Evolutionary conservation across 2,113 vertebrate genomes (phyloP).

Genomic region (Illadopsis cleaveri): DNA sequence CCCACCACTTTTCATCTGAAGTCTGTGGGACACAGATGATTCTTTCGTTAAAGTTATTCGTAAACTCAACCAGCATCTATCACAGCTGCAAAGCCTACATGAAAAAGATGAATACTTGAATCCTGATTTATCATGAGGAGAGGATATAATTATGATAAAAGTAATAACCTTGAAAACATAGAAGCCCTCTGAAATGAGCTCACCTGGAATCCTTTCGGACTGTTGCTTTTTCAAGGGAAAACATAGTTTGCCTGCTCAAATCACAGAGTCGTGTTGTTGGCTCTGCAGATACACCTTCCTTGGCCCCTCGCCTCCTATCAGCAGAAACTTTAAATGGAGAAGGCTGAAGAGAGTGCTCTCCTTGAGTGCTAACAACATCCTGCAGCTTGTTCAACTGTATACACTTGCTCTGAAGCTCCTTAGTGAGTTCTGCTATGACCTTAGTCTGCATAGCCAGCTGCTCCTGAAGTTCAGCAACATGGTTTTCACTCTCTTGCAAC

Average conservation of each 20-base stretch:
- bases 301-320: constrained; percentile 85
- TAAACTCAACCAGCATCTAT: not conserved
- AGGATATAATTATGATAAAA: not conserved
- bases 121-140: not conserved
- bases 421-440: constrained; percentile 81
- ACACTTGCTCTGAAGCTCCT: constrained; percentile 86
- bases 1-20: not conserved
- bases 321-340: constrained; percentile 74
- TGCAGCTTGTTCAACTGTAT: constrained; percentile 86
- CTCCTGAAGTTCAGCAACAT: constrained; percentile 80
- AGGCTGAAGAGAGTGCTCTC: constrained; percentile 48
- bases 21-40: not conserved
- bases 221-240: constrained; percentile 89
- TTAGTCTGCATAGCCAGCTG: constrained; percentile 80
- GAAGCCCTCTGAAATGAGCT: not conserved
- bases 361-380: constrained; percentile 78
- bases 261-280: constrained; percentile 85
- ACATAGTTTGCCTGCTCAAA: constrained; percentile 76
- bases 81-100: not conserved
- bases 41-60: not conserved
- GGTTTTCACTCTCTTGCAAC: constrained; percentile 74
- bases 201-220: constrained; percentile 91
- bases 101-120: not conserved
- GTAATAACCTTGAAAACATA: not conserved
- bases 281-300: constrained; percentile 91